These are phyloP conservation scores for Eupsilia transversa DNA, from an alignment of 2,888 invertebrate genomes.

Conservation along the genomic window DNA sequence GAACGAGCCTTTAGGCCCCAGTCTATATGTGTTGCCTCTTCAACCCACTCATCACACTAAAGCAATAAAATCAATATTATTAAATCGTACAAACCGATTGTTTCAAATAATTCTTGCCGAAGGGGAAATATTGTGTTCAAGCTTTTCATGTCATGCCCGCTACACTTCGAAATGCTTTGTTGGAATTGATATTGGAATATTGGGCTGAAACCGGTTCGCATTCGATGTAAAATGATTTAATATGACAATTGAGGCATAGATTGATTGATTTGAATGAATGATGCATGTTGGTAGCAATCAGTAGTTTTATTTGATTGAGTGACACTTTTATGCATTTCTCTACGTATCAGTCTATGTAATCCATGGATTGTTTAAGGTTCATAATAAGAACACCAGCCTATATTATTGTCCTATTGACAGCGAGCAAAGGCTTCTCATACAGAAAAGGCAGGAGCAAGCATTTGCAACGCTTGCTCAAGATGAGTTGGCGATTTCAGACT, in stretches of 20 bases:
- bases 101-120: too few species aligned
- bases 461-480: too few species aligned
- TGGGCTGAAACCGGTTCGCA: constrained; percentile 7
- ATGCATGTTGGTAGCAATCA: not conserved
- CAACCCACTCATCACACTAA: too few species aligned
- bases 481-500: too few species aligned
- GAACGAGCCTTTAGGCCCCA: too few species aligned
- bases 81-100: not conserved
- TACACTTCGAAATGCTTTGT: constrained; percentile 31
- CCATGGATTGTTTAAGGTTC: too few species aligned
- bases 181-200: constrained; percentile 35
- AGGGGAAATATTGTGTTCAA: not conserved
- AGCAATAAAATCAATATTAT: not conserved
- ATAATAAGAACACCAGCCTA: too few species aligned
- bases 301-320: constrained; percentile 3
- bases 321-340: not conserved
- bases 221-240: constrained; percentile 10
- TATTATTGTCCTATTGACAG: too few species aligned
- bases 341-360: too few species aligned
- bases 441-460: too few species aligned
- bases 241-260: constrained; percentile 9
- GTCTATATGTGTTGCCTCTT: too few species aligned
- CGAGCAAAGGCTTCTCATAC: too few species aligned
- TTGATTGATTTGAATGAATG: constrained; percentile 9
- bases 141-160: constrained; percentile 8